A percentile compares a stretch with the other conserved stretches of the same genome.
Conservation (phyloP, 2,888 invertebrate genomes). For the Crioceris asparagi region DNA sequence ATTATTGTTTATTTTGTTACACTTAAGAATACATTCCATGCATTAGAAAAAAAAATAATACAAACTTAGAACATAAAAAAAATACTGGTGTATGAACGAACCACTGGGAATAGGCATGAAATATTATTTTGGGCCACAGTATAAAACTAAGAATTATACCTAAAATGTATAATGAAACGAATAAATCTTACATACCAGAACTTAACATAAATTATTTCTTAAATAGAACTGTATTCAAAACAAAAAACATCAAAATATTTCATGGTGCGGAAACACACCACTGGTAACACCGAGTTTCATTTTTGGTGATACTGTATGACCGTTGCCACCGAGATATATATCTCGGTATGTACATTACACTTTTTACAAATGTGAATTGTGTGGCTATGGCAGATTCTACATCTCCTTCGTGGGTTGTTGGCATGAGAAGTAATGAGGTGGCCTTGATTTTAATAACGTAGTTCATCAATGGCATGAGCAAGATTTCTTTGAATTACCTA, state of each 20-base stretch:
- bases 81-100: conserved; percentile 3
- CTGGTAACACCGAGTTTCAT: conserved; percentile 6
- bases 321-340: conserved; percentile 1
- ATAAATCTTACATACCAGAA: conserved; percentile 1
- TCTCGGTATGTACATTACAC: conserved; percentile 17
- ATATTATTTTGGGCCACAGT: conserved; percentile 3
- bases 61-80: neutral
- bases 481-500: conserved; percentile 2
- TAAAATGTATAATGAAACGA: conserved; percentile 4
- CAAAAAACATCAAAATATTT: conserved; percentile 3
- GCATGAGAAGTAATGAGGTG: conserved; percentile 5
- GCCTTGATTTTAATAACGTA: conserved; percentile 3
- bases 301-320: conserved; percentile 7
- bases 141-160: conserved; percentile 4
- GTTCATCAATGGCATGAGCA: neutral
- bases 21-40: conserved; percentile 1
- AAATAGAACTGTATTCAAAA: conserved; percentile 3
- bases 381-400: conserved; percentile 5
- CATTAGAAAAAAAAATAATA: neutral
- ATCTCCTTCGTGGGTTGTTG: conserved; percentile 4
- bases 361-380: conserved; percentile 11
- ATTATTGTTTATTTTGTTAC: conserved; percentile 2
- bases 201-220: conserved; percentile 1
- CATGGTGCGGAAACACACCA: conserved; percentile 6
- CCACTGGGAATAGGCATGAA: conserved; percentile 7